Conservation (phyloP, 2,888 invertebrate species). For the Idaea aversata region DNA sequence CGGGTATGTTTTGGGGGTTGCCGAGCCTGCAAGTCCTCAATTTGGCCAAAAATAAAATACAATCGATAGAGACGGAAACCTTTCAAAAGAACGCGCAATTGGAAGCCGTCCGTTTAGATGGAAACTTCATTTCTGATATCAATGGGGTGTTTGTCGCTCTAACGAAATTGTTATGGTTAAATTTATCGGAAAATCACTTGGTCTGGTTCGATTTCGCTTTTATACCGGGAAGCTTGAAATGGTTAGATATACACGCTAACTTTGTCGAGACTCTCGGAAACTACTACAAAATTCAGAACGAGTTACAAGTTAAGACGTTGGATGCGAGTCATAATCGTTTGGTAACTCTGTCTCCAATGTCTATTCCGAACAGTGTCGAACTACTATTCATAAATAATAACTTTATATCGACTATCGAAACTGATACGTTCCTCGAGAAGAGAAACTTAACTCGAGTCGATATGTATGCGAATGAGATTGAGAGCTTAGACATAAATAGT, state of each 20-base stretch:
- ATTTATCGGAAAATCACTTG: slow-evolving; percentile 94
- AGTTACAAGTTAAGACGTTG: slow-evolving; percentile 89
- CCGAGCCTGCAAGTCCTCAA: slow-evolving; percentile 92
- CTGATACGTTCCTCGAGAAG: slow-evolving; percentile 92
- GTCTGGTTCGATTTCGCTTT: slow-evolving; percentile 97
- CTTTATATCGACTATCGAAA: slow-evolving; percentile 88
- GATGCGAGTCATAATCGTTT: slow-evolving; percentile 95
- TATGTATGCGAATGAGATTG: slow-evolving; percentile 93
- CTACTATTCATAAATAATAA: slow-evolving; percentile 94
- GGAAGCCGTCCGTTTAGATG: slow-evolving; percentile 92
- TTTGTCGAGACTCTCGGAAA: slow-evolving; percentile 92
- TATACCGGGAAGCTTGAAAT: slow-evolving; percentile 91
- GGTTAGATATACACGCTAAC: slow-evolving; percentile 94
- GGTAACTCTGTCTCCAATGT: slow-evolving; percentile 87
- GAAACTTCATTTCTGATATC: slow-evolving; percentile 92
- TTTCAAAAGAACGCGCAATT: slow-evolving; percentile 91
- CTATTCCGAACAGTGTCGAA: slow-evolving; percentile 93
- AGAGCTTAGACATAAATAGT: slow-evolving; percentile 89
- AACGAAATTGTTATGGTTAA: slow-evolving; percentile 90
- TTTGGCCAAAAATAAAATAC: slow-evolving; percentile 93
- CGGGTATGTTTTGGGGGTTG: slow-evolving; percentile 92
- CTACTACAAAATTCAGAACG: slow-evolving; percentile 91
- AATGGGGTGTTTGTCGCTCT: slow-evolving; percentile 94
- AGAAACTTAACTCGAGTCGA: slow-evolving; percentile 91
- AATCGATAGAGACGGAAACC: slow-evolving; percentile 90